Evolutionary conservation across 2,888 invertebrate genomes (phyloP).

Genomic region (Autographa pulchrina): DNA sequence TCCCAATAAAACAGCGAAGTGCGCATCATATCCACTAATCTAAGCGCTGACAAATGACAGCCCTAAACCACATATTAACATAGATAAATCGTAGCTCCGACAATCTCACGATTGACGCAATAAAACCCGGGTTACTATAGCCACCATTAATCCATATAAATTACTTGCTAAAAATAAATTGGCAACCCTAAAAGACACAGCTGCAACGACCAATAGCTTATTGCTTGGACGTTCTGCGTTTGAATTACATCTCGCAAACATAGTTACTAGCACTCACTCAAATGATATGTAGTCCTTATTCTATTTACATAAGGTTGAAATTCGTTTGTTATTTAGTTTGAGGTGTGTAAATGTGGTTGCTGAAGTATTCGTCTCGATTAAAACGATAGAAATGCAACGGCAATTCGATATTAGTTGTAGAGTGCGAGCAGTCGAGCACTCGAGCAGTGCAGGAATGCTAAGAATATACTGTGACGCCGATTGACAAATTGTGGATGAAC

Average conservation of each 20-base stretch:
- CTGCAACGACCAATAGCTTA: slow-evolving; percentile 85
- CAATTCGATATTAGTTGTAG: slow-evolving; percentile 49
- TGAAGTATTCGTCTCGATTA: slow-evolving; percentile 56
- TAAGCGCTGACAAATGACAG: slow-evolving; percentile 44
- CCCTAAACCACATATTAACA: slow-evolving; percentile 60
- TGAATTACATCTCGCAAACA: slow-evolving; percentile 74
- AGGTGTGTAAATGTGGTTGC: slow-evolving; percentile 14
- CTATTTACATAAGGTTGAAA: slow-evolving; percentile 24
- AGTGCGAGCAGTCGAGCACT: slow-evolving; percentile 27
- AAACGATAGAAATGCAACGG: slow-evolving; percentile 60
- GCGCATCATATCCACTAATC: slow-evolving; percentile 34
- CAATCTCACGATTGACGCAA: slow-evolving; percentile 73
- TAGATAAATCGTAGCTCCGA: slow-evolving; percentile 58
- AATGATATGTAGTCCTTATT: slow-evolving; percentile 13
- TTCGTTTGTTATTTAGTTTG: slow-evolving; percentile 37
- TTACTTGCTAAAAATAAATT: slow-evolving; percentile 83
- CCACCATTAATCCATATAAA: slow-evolving; percentile 81
- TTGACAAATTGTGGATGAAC: slow-evolving; percentile 52
- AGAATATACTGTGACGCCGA: slow-evolving; percentile 47
- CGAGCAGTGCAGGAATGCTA: slow-evolving; percentile 28
- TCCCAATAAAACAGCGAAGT: not conserved
- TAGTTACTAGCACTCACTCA: slow-evolving; percentile 49
- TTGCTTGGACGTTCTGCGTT: slow-evolving; percentile 79
- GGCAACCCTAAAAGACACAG: slow-evolving; percentile 84
- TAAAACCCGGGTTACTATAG: slow-evolving; percentile 75